Percentiles rank a stretch among this genome's conserved stretches.
phyloP scores from a whole-genome alignment of 1,140 invertebrate species.

The Anastrepha ludens region DNA sequence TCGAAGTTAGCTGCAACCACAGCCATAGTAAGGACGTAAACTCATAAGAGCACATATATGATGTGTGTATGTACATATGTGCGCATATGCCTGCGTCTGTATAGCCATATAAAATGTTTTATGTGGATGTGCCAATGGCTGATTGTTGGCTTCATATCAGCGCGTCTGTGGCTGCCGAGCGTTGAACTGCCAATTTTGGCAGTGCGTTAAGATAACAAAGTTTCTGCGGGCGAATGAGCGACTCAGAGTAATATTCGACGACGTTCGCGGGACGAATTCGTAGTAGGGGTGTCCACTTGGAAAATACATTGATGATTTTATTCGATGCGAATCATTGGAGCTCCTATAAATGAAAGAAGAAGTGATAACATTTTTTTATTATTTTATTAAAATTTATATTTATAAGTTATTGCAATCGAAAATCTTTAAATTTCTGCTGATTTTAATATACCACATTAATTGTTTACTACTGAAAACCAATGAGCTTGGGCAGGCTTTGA shows the following conservation, averaged over 20 bases:
- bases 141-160: constrained; percentile 45
- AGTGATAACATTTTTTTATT: too few species aligned
- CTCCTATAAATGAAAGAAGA: too few species aligned
- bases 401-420: too few species aligned
- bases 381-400: too few species aligned
- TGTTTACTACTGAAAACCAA: too few species aligned
- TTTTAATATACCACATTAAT: too few species aligned
- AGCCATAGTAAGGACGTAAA: not conserved
- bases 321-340: too few species aligned
- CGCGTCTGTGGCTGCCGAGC: constrained; percentile 24
- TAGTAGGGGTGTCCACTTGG: too few species aligned
- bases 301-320: too few species aligned
- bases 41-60: too few species aligned
- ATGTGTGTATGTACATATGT: not conserved
- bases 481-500: too few species aligned
- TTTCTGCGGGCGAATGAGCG: constrained; percentile 12
- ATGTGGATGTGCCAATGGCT: not conserved
- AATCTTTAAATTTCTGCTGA: too few species aligned
- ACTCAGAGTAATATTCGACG: not conserved
- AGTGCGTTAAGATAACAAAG: constrained; percentile 48
- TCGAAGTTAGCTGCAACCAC: not conserved
- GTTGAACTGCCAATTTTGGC: constrained; percentile 49
- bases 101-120: not conserved
- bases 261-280: not conserved
- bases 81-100: not conserved